Base-by-base conservation (phyloP, 2,113 vertebrate genomes). In the Tauraco erythrolophus region DNA sequence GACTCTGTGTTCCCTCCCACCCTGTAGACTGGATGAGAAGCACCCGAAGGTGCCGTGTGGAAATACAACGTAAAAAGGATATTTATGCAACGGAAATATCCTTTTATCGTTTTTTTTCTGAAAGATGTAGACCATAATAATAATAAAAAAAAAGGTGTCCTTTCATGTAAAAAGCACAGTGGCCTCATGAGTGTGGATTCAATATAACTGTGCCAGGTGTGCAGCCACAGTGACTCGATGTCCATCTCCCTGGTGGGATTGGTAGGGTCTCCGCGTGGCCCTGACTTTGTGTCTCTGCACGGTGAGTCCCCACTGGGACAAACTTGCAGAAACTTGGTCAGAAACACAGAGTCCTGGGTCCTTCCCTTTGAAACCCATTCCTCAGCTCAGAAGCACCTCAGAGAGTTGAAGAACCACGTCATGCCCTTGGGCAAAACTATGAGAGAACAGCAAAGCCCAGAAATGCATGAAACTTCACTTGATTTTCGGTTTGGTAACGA, bases 21-120 rank as follows among this genome's bases (percentile, higher is more conserved):
- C 66, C 53, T 11, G 12, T 1, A 30, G 35, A 21, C 25, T 41
- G 25, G 64, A n/a, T 62, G 84, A 1, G 17, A 57, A 61, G 54
- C 68, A 30, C 54, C 0, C 0, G 79, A n/a, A 91, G 43, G 45
- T 69, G 75, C 75, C 0, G 0, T 16, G 50, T 70, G 76, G 50
- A 46, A 89, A n/a, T 8, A 3, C 27, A 74, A 43, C 41, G 39
- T 27, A 5, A 70, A 75, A 74, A 54, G 19, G 30, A 30, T 46
- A 33, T 78, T 91, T 78, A 11, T 46, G 51, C 3, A 11, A 41
- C 18, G 72, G 77, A 82, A 81, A 62, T 45, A 46, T 0, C 57
- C 8, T 5, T 77, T 66, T 53, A 39, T 54, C 66, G 14, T 27
- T 14, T 6, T 14, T 6, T 46, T 24, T 10, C 41, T 48, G 15